Base-by-base conservation (phyloP, 2,797 vertebrate species). In the Manis javanica region DNA sequence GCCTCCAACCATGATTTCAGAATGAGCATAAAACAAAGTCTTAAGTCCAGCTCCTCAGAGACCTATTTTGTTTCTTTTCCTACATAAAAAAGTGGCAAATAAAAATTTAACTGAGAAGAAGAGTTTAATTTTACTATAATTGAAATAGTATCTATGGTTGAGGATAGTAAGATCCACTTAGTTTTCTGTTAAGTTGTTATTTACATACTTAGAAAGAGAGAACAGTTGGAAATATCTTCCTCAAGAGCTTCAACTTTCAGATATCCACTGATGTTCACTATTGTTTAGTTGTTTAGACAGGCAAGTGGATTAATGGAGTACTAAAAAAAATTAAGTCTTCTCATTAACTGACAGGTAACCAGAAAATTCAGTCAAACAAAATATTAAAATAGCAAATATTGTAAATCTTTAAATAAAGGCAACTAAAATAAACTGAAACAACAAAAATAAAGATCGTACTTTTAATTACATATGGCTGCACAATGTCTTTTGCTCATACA, bases 221-320 rank as follows among this genome's bases (percentile, higher is more conserved):
- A 90, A 77, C 6, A 87, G 31, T 68, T 79, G 66, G 21, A 74
- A 69, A 7, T 53, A 37, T 37, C 46, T 92, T 94, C 91, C 49
- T 93, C 29, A 64, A 87, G 53, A 77, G 64, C 23, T 90, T 95
- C 77, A 69, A 64, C 64, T 90, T 96, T 90, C 61, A 95, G 87
- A 85, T 92, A 85, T 23, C 34, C 42, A 87, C 0, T 86, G 49
- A 72, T 63, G 13, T 69, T 55, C 42, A 72, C 34, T 53, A 87
- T 66, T 59, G 21, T 92, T 69, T 59, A 68, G 63, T 63, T 74
- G n/a, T 75, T 90, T 64, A 49, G 59, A 87, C 53, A 95, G 29
- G 57, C 90, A 92, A 72, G 77, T 14, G 1, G 86, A 49, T 79
- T 87, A 53, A 86, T 9, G 57, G 42, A 68, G 5, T 79, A 64